A percentile compares a stretch with the other conserved stretches of the same genome.
These are phyloP conservation scores for Sphinx pinastri DNA, from an alignment of 2,888 invertebrate species.

Conservation along the genomic window DNA sequence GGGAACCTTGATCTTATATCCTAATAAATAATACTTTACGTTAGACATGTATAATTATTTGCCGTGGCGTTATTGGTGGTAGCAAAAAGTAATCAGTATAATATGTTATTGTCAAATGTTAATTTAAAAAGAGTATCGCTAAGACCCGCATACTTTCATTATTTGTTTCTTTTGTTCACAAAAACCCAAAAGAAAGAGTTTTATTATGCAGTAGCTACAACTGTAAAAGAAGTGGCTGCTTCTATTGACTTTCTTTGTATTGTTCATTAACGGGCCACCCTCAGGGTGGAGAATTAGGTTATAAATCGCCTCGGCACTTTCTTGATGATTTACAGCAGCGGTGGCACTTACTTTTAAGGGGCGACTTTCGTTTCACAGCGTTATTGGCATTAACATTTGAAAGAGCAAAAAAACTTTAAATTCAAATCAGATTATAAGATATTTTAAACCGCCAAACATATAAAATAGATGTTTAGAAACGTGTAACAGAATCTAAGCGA, in stretches of 20 bases:
- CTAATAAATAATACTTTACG: neutral
- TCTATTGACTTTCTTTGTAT: slow-evolving; percentile 50
- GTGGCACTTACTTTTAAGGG: slow-evolving; percentile 47
- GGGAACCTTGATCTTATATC: neutral
- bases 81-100: neutral
- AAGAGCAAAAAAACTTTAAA: slow-evolving; percentile 7
- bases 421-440: slow-evolving; percentile 20
- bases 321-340: slow-evolving; percentile 60
- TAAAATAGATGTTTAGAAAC: slow-evolving; percentile 32
- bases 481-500: slow-evolving; percentile 41
- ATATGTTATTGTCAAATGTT: neutral
- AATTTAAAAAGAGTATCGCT: neutral
- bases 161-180: slow-evolving; percentile 38
- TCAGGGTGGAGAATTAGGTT: slow-evolving; percentile 55
- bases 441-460: neutral
- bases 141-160: slow-evolving; percentile 46
- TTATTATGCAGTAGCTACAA: slow-evolving; percentile 70
- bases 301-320: slow-evolving; percentile 54
- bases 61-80: neutral
- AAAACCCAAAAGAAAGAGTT: slow-evolving; percentile 55
- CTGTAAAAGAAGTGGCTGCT: slow-evolving; percentile 65
- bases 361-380: slow-evolving; percentile 5
- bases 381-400: neutral
- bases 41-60: neutral
- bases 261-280: slow-evolving; percentile 59